phyloP scores from a whole-genome alignment of 2,888 invertebrate species.

The Buathra laborator region DNA sequence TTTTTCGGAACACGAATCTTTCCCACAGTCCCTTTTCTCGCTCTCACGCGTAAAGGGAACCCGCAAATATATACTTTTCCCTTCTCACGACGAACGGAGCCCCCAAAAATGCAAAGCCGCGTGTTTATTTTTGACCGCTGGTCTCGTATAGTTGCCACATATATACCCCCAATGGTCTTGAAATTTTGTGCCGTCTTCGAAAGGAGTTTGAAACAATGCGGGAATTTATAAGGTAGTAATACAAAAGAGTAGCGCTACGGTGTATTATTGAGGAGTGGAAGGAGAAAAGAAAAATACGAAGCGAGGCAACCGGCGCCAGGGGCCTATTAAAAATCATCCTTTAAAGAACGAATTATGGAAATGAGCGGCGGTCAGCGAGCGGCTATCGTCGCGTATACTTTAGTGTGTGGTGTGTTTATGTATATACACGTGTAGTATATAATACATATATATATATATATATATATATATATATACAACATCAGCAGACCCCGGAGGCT shows the following conservation, averaged over 20 bases:
- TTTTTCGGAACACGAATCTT: neutral
- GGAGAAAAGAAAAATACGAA: constrained; percentile 19
- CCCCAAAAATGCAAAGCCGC: constrained; percentile 39
- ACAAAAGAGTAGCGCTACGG: constrained; percentile 18
- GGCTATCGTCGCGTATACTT: constrained; percentile 64
- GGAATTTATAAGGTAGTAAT: constrained; percentile 8
- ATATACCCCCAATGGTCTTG: constrained; percentile 7
- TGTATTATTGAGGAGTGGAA: constrained; percentile 31
- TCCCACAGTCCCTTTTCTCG: neutral
- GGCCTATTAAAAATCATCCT: constrained; percentile 84
- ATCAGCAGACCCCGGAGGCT: constrained; percentile 53
- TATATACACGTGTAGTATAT: constrained; percentile 6
- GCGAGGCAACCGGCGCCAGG: constrained; percentile 80
- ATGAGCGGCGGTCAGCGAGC: constrained; percentile 75
- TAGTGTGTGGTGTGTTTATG: constrained; percentile 19
- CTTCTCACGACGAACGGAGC: neutral
- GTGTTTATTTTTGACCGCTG: constrained; percentile 35
- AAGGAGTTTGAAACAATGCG: constrained; percentile 38
- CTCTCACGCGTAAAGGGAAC: neutral
- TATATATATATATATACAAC: constrained; percentile 20
- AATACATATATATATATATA: neutral
- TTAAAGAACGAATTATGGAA: constrained; percentile 84
- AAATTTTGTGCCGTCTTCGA: neutral
- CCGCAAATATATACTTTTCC: constrained; percentile 19
- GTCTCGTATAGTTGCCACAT: neutral